Evolutionary conservation across 2,888 invertebrate species (phyloP).

Genomic region (Amitus sp.): DNA sequence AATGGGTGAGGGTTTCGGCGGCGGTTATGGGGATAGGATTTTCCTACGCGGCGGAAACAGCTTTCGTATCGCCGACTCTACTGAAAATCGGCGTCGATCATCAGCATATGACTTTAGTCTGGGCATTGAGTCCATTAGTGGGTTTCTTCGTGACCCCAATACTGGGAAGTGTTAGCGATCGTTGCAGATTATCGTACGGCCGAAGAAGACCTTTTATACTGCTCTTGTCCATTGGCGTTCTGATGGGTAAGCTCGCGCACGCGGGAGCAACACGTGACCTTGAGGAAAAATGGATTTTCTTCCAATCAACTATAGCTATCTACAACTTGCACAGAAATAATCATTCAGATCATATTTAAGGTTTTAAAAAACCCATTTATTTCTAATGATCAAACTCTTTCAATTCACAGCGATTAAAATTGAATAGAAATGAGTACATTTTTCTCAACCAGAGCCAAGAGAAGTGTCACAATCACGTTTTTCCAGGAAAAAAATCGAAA

Average conservation of each 20-base stretch:
- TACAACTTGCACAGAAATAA: too few relatives aligned
- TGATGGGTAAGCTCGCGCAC: conserved; percentile 75
- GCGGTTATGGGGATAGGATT: conserved; percentile 98
- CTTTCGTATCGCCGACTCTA: conserved; percentile 94
- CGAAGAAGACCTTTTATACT: conserved; percentile 92
- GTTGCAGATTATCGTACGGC: conserved; percentile 83
- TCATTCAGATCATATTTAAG: too few relatives aligned
- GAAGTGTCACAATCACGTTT: too few relatives aligned
- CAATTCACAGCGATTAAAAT: too few relatives aligned
- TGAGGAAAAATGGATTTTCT: conserved; percentile 12
- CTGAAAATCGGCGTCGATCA: conserved; percentile 93
- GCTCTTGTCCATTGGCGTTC: conserved; percentile 86
- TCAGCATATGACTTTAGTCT: conserved; percentile 93
- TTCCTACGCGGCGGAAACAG: conserved; percentile 97
- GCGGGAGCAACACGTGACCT: conserved; percentile 24
- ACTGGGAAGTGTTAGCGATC: conserved; percentile 91
- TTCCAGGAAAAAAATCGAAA: too few relatives aligned
- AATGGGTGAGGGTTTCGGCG: conserved; percentile 87
- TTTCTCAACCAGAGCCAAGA: too few relatives aligned
- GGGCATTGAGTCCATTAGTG: conserved; percentile 93
- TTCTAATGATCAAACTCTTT: too few relatives aligned
- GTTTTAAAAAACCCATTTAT: too few relatives aligned
- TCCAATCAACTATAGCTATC: not conserved
- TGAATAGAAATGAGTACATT: too few relatives aligned
- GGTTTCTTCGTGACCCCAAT: conserved; percentile 95